Evolutionary conservation across 2,797 vertebrate species (phyloP), one percentile per base, ranked within the genome.

Genomic region (Melanotaenia nigrans): DNA sequence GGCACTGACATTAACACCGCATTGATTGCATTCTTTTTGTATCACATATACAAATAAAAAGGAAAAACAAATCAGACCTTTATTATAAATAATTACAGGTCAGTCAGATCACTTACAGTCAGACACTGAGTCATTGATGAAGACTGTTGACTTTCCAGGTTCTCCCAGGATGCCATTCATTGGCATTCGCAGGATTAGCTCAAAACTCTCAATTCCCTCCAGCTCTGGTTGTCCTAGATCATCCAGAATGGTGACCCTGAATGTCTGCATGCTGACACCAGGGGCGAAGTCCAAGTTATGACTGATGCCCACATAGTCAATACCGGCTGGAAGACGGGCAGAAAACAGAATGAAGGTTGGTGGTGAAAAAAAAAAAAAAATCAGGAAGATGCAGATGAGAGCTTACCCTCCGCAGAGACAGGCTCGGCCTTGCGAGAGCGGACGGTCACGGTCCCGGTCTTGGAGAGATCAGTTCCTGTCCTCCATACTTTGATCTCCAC

Each of bases 221-320:
- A 99, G 90, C 69, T 95, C 81, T 0, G 97, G 97, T 38, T 94
- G 95, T 30, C 97, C 96, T 51, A 98, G 94, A 81, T 99, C 97
- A 77, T 99, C 97, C 90, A 98, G 90, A 66, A 99, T 95, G 66
- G 91, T 88, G 45, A 98, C 94, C 40, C 90, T 94, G 78, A 97
- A 90, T 0, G 90, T 95, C 86, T 97, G 97, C 95, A 96, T 91
- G 86, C 90, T 96, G 80, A 98, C 94, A 38, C 97, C 97, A 0
- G 97, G 96, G 5, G 95, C 93, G 77, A 98, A 99, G 90, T 98
- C 96, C 78, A 99, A 89, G 83, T 95, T 96, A 36, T 91, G 95
- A 80, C 97, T 97, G 86, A 99, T 97, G 53, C 96, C 97, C 64
- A 98, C 96, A 1, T 98, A 99, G 86, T 99, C 97, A 35, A 95